Percentiles rank a stretch among this genome's conserved stretches.
Evolutionary conservation across 1,140 invertebrate genomes (phyloP).

Genomic region (Dryas iulia): DNA sequence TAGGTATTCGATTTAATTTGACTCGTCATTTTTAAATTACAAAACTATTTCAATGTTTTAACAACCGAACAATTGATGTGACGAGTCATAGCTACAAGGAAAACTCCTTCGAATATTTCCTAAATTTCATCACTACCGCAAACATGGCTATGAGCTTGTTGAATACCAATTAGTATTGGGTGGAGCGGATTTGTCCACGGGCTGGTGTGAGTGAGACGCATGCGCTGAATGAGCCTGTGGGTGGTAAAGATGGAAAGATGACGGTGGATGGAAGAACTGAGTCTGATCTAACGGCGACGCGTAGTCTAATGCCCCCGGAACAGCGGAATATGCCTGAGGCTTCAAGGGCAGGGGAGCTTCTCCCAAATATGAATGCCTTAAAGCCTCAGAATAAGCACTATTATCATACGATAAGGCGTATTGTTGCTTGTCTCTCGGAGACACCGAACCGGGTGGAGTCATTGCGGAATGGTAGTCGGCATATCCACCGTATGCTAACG

Average conservation of each 20-base stretch:
- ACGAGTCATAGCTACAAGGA: conserved; percentile 18
- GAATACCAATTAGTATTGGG: conserved; percentile 88
- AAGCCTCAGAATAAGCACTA: conserved; percentile 70
- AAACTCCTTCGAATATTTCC: conserved; percentile 26
- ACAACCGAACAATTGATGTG: conserved; percentile 19
- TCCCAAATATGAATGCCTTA: conserved; percentile 81
- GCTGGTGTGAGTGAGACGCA: conserved; percentile 68
- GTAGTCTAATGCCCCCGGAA: conserved; percentile 78
- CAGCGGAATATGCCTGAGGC: conserved; percentile 91
- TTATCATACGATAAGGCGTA: conserved; percentile 77
- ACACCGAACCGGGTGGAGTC: conserved; percentile 97
- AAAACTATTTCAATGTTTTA: conserved; percentile 7
- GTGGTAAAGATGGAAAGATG: conserved; percentile 94
- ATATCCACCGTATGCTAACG: conserved; percentile 83
- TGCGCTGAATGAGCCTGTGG: conserved; percentile 82
- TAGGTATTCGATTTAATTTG: neutral
- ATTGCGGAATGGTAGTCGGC: conserved; percentile 94
- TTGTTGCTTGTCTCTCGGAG: conserved; percentile 92
- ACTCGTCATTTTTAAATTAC: conserved; percentile 12
- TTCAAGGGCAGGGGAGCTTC: conserved; percentile 90
- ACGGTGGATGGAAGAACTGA: conserved; percentile 90
- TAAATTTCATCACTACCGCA: conserved; percentile 27
- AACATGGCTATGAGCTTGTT: conserved; percentile 84
- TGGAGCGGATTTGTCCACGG: conserved; percentile 79
- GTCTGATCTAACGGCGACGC: conserved; percentile 85